Percentiles rank a stretch among this genome's conserved stretches.
phyloP scores from a whole-genome alignment of 2,797 vertebrate genomes.

The Onychomys torridus region DNA sequence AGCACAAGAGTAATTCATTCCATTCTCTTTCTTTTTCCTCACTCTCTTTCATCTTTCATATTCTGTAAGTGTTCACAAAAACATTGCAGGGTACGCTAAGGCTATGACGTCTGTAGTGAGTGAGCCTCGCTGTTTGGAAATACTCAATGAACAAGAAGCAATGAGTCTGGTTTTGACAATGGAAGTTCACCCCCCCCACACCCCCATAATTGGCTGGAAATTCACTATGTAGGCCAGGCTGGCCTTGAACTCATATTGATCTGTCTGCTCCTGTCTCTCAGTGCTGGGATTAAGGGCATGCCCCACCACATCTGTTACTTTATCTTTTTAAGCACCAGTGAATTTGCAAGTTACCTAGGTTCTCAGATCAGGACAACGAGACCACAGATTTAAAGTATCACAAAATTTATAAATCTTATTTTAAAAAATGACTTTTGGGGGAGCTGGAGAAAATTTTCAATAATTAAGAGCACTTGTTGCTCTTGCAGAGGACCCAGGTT shows the following conservation, averaged over 20 bases:
- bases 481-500: background rate
- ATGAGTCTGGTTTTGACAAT: background rate
- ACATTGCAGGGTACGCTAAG: background rate
- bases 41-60: conserved; percentile 21
- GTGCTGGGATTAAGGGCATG: too few relatives aligned
- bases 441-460: background rate
- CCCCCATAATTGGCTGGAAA: background rate
- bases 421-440: background rate
- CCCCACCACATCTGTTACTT: background rate
- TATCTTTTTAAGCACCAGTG: conserved; percentile 8
- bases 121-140: background rate
- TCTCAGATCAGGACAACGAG: background rate
- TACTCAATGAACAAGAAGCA: background rate
- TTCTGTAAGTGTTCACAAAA: background rate
- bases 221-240: background rate
- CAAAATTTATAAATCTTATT: background rate
- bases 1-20: background rate
- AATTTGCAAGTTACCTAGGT: background rate
- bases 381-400: background rate
- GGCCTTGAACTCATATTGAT: background rate
- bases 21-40: background rate
- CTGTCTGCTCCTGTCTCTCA: background rate
- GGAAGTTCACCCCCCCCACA: background rate
- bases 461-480: background rate
- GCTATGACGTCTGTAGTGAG: background rate